Evolutionary conservation across 2,888 invertebrate species (phyloP).

Genomic region (Smittia sp.): DNA sequence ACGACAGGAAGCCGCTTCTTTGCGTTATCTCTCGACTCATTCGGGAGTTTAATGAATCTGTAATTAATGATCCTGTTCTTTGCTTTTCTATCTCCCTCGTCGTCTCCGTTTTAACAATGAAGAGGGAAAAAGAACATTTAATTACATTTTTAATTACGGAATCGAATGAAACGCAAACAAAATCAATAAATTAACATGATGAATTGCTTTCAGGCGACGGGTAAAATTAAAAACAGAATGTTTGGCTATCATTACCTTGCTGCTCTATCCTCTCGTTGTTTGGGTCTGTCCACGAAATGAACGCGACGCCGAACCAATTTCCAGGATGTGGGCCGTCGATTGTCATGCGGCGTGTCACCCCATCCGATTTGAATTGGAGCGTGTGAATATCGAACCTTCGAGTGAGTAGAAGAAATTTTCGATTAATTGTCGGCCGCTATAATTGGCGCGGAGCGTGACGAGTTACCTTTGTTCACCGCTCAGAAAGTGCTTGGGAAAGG

Average conservation of each 20-base stretch:
- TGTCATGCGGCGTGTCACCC: constrained; percentile 59
- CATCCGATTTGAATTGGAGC: constrained; percentile 62
- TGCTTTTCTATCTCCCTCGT: neutral
- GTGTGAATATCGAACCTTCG: constrained; percentile 57
- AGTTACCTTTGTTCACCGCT: constrained; percentile 52
- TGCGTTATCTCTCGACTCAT: constrained; percentile 1
- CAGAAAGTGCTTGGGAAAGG: constrained; percentile 67
- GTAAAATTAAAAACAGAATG: neutral
- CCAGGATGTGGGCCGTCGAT: constrained; percentile 69
- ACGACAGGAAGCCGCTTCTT: neutral
- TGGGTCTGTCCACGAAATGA: constrained; percentile 74
- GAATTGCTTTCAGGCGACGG: neutral
- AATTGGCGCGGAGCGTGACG: neutral
- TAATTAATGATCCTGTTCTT: constrained; percentile 32
- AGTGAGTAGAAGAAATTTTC: constrained; percentile 42
- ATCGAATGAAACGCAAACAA: neutral
- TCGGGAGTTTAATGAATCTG: neutral
- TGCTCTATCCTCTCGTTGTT: constrained; percentile 69
- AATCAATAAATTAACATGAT: constrained; percentile 12
- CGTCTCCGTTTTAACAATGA: neutral
- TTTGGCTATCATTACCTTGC: constrained; percentile 58
- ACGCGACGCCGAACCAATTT: constrained; percentile 77
- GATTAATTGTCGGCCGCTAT: neutral
- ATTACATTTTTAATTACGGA: constrained; percentile 12
- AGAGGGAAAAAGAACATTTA: neutral